Evolutionary conservation across 2,888 invertebrate genomes (phyloP).

Genomic region (Xestia xanthographa): DNA sequence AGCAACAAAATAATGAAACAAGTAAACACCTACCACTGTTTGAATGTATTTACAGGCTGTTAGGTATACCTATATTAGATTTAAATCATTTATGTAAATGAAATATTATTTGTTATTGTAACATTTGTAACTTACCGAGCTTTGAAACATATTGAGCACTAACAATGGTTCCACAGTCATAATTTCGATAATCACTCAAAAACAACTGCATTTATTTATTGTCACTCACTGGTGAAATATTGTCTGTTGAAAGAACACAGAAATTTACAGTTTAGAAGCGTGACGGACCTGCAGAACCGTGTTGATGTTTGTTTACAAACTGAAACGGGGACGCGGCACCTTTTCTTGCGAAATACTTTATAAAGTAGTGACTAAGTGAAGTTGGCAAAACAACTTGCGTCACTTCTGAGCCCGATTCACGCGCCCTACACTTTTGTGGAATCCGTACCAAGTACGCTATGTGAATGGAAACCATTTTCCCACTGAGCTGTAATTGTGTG

Average conservation of each 20-base stretch:
- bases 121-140: slow-evolving; percentile 50
- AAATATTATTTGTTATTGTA: neutral
- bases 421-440: slow-evolving; percentile 56
- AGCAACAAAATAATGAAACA: neutral
- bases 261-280: slow-evolving; percentile 39
- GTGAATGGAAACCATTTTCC: slow-evolving; percentile 52
- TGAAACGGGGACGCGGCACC: slow-evolving; percentile 83
- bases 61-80: neutral
- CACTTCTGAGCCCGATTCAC: slow-evolving; percentile 67
- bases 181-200: slow-evolving; percentile 19
- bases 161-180: slow-evolving; percentile 54
- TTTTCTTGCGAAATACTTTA: slow-evolving; percentile 84
- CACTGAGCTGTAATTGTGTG: slow-evolving; percentile 16
- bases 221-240: slow-evolving; percentile 34
- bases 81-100: neutral
- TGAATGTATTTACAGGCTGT: neutral
- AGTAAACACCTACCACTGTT: neutral
- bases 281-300: slow-evolving; percentile 58
- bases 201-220: slow-evolving; percentile 30
- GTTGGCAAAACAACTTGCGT: slow-evolving; percentile 87
- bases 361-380: slow-evolving; percentile 82
- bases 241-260: slow-evolving; percentile 41
- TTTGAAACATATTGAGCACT: slow-evolving; percentile 50
- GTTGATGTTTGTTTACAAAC: slow-evolving; percentile 81
- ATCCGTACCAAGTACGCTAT: slow-evolving; percentile 37